Evolutionary conservation across 2,888 invertebrate species (phyloP).

Genomic region (Eupithecia dodoneata): DNA sequence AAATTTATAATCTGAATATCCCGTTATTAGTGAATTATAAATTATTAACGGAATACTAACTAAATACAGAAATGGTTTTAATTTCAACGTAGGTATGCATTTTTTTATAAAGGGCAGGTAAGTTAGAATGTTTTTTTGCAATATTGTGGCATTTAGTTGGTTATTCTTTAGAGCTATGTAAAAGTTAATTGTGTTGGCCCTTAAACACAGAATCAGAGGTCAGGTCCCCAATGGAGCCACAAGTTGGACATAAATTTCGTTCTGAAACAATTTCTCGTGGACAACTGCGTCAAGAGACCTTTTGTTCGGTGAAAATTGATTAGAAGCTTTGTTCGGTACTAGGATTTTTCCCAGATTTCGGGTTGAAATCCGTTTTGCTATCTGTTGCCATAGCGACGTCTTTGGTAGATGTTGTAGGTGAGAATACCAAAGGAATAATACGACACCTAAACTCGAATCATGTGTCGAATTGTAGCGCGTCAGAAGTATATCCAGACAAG

Average conservation of each 20-base stretch:
- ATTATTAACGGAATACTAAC: no score
- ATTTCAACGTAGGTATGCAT: no score
- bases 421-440: neutral
- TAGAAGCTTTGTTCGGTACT: conserved; percentile 7
- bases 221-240: conserved; percentile 32
- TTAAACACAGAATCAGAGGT: conserved; percentile 4
- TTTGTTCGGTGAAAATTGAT: conserved; percentile 25
- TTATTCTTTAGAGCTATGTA: neutral
- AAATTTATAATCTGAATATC: no score
- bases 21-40: no score
- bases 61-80: no score
- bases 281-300: conserved; percentile 31
- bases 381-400: neutral
- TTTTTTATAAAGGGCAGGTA: no score
- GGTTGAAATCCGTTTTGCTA: neutral
- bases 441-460: neutral
- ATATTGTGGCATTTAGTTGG: neutral
- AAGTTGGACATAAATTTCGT: conserved; percentile 44
- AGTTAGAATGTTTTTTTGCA: no score
- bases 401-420: neutral
- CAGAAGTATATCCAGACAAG: neutral
- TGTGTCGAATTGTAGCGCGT: neutral
- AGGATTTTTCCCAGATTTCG: conserved; percentile 2
- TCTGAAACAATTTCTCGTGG: conserved; percentile 35
- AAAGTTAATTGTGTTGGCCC: conserved; percentile 7